Conservation (phyloP, 2,797 vertebrate species). For the Hydrophis major region DNA sequence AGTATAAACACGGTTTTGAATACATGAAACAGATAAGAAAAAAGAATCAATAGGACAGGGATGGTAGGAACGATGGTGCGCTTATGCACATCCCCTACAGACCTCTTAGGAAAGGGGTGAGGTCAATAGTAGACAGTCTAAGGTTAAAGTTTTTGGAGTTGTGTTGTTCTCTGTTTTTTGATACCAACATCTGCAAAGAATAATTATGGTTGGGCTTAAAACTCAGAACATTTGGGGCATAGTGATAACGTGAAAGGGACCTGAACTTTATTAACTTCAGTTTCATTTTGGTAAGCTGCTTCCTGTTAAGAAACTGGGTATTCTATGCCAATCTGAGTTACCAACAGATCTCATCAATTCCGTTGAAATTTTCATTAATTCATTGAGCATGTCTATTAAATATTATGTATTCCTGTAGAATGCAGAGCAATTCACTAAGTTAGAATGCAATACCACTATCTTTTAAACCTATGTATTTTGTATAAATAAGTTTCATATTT, state of each 20-base stretch:
- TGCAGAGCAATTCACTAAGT: conserved; percentile 28
- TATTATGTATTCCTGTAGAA: not conserved
- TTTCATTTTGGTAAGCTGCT: not conserved
- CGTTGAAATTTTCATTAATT: conserved; percentile 22
- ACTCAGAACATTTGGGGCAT: not conserved
- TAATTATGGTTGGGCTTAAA: not conserved
- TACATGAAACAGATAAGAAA: too few species aligned
- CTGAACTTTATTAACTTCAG: not conserved
- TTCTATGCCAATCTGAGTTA: not conserved
- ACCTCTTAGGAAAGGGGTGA: too few species aligned
- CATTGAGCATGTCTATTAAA: conserved; percentile 28
- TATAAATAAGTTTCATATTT: not conserved
- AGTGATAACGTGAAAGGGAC: not conserved
- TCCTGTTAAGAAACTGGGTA: conserved; percentile 24
- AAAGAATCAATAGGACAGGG: too few species aligned
- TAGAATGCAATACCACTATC: not conserved
- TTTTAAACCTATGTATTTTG: not conserved
- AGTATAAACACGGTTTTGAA: too few species aligned
- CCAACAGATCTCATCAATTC: conserved; percentile 4
- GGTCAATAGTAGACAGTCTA: too few species aligned
- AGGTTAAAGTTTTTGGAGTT: too few species aligned
- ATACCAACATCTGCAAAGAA: not conserved
- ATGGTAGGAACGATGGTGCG: too few species aligned
- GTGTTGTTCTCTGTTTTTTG: not conserved
- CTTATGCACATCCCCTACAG: too few species aligned